phyloP scores from a whole-genome alignment of 2,113 vertebrate genomes.

The Colaptes auratus region DNA sequence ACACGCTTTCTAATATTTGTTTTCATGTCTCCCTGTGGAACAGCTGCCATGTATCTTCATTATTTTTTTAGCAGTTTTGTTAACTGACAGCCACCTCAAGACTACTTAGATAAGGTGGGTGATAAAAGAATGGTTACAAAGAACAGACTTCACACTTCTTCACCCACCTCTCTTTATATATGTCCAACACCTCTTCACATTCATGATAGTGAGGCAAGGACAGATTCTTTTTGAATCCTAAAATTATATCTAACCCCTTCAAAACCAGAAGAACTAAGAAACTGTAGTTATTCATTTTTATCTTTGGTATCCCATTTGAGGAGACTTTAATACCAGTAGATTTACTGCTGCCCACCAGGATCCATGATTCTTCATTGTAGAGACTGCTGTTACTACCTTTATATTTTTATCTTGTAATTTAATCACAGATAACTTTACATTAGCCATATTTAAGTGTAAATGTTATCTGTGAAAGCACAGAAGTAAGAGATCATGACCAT shows the following conservation, averaged over 20 bases:
- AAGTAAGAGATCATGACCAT: neutral
- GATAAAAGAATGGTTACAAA: slow-evolving; percentile 10
- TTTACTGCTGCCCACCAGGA: neutral
- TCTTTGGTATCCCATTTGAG: neutral
- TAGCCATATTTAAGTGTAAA: neutral
- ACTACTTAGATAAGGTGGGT: slow-evolving; percentile 1
- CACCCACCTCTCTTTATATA: neutral
- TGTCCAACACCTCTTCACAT: neutral
- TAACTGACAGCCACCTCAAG: neutral
- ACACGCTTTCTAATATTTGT: slow-evolving; percentile 44
- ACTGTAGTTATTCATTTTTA: neutral
- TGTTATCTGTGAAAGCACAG: slow-evolving; percentile 1
- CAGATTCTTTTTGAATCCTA: neutral
- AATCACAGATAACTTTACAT: neutral
- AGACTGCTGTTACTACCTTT: neutral
- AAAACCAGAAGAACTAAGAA: neutral
- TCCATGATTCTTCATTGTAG: neutral
- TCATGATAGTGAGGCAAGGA: neutral
- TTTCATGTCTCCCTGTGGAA: slow-evolving; percentile 6
- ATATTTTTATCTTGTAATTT: neutral
- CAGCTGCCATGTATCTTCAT: neutral
- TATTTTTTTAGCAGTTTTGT: slow-evolving; percentile 25
- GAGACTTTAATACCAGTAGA: neutral
- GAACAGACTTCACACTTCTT: neutral
- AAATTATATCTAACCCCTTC: neutral